These are phyloP conservation scores for Ceriagrion tenellum DNA, from an alignment of 2,888 invertebrate genomes.

Conservation along the genomic window DNA sequence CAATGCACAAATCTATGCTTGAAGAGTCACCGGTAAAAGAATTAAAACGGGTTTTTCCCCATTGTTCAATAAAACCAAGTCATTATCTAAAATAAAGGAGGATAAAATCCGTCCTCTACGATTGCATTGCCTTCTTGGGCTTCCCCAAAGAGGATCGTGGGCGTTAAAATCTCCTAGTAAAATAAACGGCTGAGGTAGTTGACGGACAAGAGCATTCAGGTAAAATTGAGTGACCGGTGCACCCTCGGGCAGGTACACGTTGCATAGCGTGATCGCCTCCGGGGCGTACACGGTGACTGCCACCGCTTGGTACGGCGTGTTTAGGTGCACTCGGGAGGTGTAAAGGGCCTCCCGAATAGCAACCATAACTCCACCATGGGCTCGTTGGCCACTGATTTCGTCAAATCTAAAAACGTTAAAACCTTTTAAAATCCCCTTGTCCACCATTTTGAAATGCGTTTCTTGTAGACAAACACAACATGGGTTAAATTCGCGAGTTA, in stretches of 20 bases:
- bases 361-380: conserved; percentile 26
- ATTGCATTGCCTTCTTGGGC: neutral
- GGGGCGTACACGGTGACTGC: too few species aligned
- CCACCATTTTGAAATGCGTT: conserved; percentile 41
- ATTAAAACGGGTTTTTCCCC: neutral
- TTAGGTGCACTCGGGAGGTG: conserved; percentile 29
- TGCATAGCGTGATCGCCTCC: too few species aligned
- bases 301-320: neutral
- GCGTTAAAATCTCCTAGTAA: conserved; percentile 9
- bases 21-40: neutral
- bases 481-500: conserved; percentile 39
- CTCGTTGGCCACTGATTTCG: conserved; percentile 21
- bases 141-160: conserved; percentile 45
- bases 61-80: neutral
- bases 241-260: too few species aligned
- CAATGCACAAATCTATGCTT: neutral
- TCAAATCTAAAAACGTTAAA: conserved; percentile 16
- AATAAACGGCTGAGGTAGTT: too few species aligned
- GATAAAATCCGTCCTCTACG: conserved; percentile 56
- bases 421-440: neutral
- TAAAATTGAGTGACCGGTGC: too few species aligned
- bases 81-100: neutral
- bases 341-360: neutral
- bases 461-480: conserved; percentile 50
- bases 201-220: too few species aligned